Evolutionary conservation across 2,113 vertebrate genomes (phyloP), one percentile per base, ranked within the genome.

Genomic region (Apus apus): DNA sequence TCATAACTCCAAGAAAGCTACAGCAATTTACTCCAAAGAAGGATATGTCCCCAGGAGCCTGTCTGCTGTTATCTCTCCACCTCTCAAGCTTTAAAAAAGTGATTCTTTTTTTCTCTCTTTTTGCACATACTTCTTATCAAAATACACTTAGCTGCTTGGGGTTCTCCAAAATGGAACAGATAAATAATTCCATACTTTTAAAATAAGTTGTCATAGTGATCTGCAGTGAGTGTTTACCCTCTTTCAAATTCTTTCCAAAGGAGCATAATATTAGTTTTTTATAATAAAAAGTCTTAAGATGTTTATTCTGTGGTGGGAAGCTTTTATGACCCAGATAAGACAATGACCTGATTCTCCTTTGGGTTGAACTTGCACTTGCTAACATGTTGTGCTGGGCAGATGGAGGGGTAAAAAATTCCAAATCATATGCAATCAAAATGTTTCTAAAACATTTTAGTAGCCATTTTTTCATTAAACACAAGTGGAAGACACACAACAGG

Each of bases 1-100:
- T 51, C 60, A 32, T 84, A 93, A 90, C 85, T 88, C 72, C n/a
- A 38, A 65, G n/a, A 77, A 4, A 86, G 72, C 64, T 75, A 50
- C 2, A 6, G n/a, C 82, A 81, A 64, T 95, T 96, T 97, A 94
- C 92, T 92, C 64, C 76, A 60, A 32, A 83, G 79, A 91, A 95
- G 93, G 68, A 94, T 93, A 38, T 81, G 72, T 61, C 75, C 85
- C 64, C 22, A 71, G 53, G 27, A 88, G 53, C n/a, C 90, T 95
- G 83, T 11, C 68, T 67, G 27, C 43, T 89, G 53, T 82, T 91
- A 54, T 30, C 11, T 85, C 38, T 90, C 36, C 40, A 70, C 27
- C 53, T 92, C 76, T 79, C 20, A 70, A 60, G 51, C 56, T 64
- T 90, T 92, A 74, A 17, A 9, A 18, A 58, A 71, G 27, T 61